Conservation (phyloP, 2,888 invertebrate species). For the Apotomis capreana region DNA sequence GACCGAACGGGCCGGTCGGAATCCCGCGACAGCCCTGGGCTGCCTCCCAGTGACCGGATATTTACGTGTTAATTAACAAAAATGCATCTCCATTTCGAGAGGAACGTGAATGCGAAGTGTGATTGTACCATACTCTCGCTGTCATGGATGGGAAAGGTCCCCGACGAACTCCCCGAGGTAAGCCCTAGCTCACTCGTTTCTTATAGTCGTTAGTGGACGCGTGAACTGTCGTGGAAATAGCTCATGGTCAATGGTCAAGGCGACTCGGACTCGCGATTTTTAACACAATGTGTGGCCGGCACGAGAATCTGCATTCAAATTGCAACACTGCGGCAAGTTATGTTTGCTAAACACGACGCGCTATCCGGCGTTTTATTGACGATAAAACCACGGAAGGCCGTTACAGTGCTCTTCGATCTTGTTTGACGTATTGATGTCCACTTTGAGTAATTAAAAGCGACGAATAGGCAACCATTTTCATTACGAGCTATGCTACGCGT, state of each 20-base stretch:
- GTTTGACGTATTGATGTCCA: not conserved
- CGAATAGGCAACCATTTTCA: constrained; percentile 11
- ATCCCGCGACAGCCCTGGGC: constrained; percentile 12
- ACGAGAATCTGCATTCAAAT: constrained; percentile 33
- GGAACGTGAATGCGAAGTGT: constrained; percentile 95
- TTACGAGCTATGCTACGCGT: constrained; percentile 3
- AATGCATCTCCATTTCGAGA: constrained; percentile 99
- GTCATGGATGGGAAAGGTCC: constrained; percentile 99
- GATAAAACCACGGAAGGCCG: not conserved
- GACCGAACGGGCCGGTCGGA: not conserved
- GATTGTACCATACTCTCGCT: constrained; percentile 97
- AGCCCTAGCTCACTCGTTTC: constrained; percentile 55
- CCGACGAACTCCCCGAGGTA: constrained; percentile 97
- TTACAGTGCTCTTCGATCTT: not conserved
- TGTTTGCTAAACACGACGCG: constrained; percentile 18
- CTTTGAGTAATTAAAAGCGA: constrained; percentile 14
- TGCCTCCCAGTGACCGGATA: constrained; percentile 39
- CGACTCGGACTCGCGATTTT: constrained; percentile 37
- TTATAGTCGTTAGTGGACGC: constrained; percentile 28
- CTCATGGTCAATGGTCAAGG: constrained; percentile 42
- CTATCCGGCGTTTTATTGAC: not conserved
- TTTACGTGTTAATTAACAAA: constrained; percentile 57
- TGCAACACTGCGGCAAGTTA: constrained; percentile 32
- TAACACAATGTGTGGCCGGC: constrained; percentile 24
- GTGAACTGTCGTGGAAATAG: constrained; percentile 28